A percentile compares a stretch with the other conserved stretches of the same genome.
phyloP scores from a whole-genome alignment of 2,888 invertebrate species.

The Orthonychiurus folsomi region DNA sequence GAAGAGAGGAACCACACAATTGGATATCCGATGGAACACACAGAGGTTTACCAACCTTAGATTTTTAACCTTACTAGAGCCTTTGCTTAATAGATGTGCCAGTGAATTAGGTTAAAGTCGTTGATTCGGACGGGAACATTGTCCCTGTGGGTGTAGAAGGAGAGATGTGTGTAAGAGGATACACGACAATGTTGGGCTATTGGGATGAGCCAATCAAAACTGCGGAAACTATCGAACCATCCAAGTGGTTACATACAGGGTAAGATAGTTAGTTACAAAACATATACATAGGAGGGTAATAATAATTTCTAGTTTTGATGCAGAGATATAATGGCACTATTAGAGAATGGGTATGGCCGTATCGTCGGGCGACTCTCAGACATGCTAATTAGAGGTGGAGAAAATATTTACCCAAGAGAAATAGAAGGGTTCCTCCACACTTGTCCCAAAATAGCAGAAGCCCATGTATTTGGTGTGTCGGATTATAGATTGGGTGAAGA shows the following conservation, averaged over 20 bases:
- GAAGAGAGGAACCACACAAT: slow-evolving; percentile 49
- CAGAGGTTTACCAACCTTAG: too few relatives aligned
- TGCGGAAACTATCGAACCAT: slow-evolving; percentile 54
- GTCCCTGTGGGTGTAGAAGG: slow-evolving; percentile 65
- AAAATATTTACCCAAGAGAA: slow-evolving; percentile 72
- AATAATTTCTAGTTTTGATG: slow-evolving; percentile 44
- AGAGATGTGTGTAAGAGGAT: slow-evolving; percentile 66
- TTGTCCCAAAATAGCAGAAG: slow-evolving; percentile 63
- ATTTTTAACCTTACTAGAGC: too few relatives aligned
- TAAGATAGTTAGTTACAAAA: slow-evolving; percentile 42
- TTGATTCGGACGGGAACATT: slow-evolving; percentile 55
- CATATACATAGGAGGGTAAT: slow-evolving; percentile 17
- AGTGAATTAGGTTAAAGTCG: slow-evolving; percentile 50
- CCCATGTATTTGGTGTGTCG: slow-evolving; percentile 63
- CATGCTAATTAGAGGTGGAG: slow-evolving; percentile 70
- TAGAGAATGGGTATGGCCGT: slow-evolving; percentile 59
- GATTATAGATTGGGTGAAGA: slow-evolving; percentile 71
- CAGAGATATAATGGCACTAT: slow-evolving; percentile 61
- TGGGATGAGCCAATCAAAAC: slow-evolving; percentile 72
- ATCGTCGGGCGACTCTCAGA: slow-evolving; percentile 68
- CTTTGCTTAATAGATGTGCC: too few relatives aligned
- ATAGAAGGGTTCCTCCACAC: slow-evolving; percentile 66
- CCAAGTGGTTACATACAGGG: slow-evolving; percentile 75
- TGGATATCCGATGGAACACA: slow-evolving; percentile 50
- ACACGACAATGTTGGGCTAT: slow-evolving; percentile 69